Evolutionary conservation across 2,888 invertebrate genomes (phyloP), one percentile per base, ranked within the genome.

Genomic region (Drosophila gaucha): DNA sequence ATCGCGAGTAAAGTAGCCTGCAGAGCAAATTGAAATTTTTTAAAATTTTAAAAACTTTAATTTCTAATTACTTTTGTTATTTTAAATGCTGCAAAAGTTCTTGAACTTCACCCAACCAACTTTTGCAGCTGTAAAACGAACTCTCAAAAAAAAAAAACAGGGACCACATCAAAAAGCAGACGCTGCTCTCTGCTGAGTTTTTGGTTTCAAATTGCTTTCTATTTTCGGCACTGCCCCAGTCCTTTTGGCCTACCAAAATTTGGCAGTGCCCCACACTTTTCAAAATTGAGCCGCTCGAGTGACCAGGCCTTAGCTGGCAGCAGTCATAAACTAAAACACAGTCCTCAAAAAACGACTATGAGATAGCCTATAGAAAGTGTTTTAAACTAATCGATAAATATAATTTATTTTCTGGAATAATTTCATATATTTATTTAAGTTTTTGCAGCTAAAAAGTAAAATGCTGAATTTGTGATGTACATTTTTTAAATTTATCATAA

Each of bases 1-100:
- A 83, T 87, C 54, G 68, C 83, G 80, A 71, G 35, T 16, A 57
- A 16, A 31, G 75, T 18, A 35, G 75, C 68, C 87, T 79, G 30
- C 30, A 55, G 9, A 24, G 2, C 3, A 22, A 36, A 56, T 6
- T 6, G 3, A 6, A 22, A 6, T 12, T 30, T 16, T n/a, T 26
- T 16, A 1, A 28, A 18, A 46, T n/a, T 12, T 44, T 18, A 30
- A 26, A 44, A 44, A 10, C 9, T 28, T 14, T 30, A 22, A 51
- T 41, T 16, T 4, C 5, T 39, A 39, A 43, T 20, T 35, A 5
- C 3, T 24, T 22, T 30, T 22, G 1, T 31, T 30, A 50, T 31
- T 16, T 20, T 24, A 10, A 31, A 52, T 41, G n/a, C 3, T 14
- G 16, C 9, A 30, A 10, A 26, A 33, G 8, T 20, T 30, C 26